These are phyloP conservation scores for Pyrochroa serraticornis DNA, from an alignment of 2,888 invertebrate genomes.

Conservation along the genomic window DNA sequence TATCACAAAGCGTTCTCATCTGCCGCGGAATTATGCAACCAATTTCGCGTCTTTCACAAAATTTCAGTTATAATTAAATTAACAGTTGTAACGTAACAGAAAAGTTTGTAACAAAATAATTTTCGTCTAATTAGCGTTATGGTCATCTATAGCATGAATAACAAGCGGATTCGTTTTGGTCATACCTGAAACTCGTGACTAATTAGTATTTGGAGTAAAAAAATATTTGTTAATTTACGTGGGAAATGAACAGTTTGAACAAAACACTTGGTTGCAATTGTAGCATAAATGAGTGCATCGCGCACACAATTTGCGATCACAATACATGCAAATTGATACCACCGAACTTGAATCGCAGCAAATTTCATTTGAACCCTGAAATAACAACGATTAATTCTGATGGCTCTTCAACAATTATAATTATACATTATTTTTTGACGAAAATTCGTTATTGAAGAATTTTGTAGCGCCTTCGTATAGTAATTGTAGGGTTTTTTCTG, in stretches of 20 bases:
- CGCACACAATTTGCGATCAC: slow-evolving; percentile 7
- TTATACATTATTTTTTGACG: slow-evolving; percentile 5
- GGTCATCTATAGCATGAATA: slow-evolving; percentile 13
- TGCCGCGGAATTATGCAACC: too few species aligned
- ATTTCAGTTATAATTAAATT: too few species aligned
- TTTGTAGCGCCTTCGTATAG: slow-evolving; percentile 14
- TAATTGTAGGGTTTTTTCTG: slow-evolving; percentile 14
- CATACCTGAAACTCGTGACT: slow-evolving; percentile 7
- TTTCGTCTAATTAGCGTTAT: background rate
- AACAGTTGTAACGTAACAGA: too few species aligned
- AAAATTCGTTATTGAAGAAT: background rate
- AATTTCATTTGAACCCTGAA: background rate
- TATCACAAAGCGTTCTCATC: too few species aligned
- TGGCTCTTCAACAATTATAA: background rate
- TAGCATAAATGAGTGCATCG: slow-evolving; percentile 15
- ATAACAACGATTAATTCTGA: background rate
- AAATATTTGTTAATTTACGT: slow-evolving; percentile 14
- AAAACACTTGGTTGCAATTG: slow-evolving; percentile 14
- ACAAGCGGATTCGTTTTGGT: slow-evolving; percentile 18
- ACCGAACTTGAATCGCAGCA: background rate
- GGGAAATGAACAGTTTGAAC: slow-evolving; percentile 14
- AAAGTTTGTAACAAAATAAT: slow-evolving; percentile 1
- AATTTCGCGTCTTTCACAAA: too few species aligned
- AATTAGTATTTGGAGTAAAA: background rate
- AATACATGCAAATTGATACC: slow-evolving; percentile 6